A percentile compares a stretch with the other conserved stretches of the same genome.
Conservation (phyloP, 2,113 vertebrate genomes). For the Chrysemys picta region DNA sequence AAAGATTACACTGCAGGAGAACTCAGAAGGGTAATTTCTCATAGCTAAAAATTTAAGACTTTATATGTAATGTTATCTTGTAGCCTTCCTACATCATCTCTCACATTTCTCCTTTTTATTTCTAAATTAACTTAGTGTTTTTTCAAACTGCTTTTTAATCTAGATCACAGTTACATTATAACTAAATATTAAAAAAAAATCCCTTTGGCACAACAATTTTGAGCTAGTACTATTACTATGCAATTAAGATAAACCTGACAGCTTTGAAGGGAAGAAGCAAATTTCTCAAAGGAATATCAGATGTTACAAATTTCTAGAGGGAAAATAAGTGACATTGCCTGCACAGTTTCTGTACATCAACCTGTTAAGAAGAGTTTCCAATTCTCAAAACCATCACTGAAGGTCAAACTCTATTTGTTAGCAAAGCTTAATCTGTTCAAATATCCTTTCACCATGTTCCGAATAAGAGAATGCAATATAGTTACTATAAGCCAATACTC, state of each 20-base stretch:
- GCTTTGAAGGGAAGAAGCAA: background rate
- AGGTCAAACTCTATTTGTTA: background rate
- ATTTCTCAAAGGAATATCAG: background rate
- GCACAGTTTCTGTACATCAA: fast-evolving
- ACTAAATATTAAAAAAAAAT: background rate
- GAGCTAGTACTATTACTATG: background rate
- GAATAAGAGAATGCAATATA: background rate
- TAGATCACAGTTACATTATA: fast-evolving
- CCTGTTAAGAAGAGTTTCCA: background rate
- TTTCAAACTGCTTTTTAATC: background rate
- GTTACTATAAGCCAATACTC: background rate
- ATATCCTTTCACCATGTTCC: background rate
- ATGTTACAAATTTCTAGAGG: background rate
- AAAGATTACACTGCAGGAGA: background rate
- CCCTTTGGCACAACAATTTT: background rate
- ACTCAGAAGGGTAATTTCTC: fast-evolving
- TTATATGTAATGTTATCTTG: background rate
- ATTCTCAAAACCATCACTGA: background rate
- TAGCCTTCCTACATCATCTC: fast-evolving
- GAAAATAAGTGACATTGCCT: background rate
- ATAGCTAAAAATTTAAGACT: background rate
- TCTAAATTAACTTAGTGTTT: background rate
- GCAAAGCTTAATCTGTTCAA: background rate
- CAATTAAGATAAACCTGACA: background rate
- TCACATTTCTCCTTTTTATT: background rate